phyloP scores from a whole-genome alignment of 2,797 vertebrate species.

The Epinephelus coioides region DNA sequence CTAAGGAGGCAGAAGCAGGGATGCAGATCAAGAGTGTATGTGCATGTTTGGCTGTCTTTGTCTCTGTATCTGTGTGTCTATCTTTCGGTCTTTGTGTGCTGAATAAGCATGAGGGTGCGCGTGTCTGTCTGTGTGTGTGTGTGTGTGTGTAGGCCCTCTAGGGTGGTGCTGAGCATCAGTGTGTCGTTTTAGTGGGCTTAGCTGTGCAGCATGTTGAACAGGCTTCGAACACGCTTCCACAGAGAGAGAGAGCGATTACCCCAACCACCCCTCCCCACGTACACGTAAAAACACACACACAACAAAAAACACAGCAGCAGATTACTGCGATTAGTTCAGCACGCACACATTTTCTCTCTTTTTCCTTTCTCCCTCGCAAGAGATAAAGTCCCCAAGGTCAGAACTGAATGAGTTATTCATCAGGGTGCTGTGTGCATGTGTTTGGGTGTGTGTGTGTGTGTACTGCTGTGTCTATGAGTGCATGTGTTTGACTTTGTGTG shows the following conservation, averaged over 20 bases:
- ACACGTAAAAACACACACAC: slow-evolving; percentile 44
- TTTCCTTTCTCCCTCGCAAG: slow-evolving; percentile 44
- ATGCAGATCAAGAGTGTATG: slow-evolving; percentile 40
- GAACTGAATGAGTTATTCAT: slow-evolving; percentile 80
- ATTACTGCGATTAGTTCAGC: slow-evolving; percentile 75
- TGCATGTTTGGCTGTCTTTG: slow-evolving; percentile 40
- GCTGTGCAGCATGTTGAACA: slow-evolving; percentile 75
- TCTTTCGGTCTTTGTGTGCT: slow-evolving; percentile 30
- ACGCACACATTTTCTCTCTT: slow-evolving; percentile 48
- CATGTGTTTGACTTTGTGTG: slow-evolving; percentile 65
- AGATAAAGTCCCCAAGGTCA: slow-evolving; percentile 83
- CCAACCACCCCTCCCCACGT: slow-evolving; percentile 46
- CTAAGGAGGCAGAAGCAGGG: slow-evolving; percentile 20
- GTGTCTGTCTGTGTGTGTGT: slow-evolving; percentile 13
- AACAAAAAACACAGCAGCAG: slow-evolving; percentile 64
- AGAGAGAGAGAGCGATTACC: slow-evolving; percentile 57
- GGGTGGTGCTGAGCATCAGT: slow-evolving; percentile 61
- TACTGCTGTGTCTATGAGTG: slow-evolving; percentile 30
- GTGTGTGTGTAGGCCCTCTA: slow-evolving; percentile 40
- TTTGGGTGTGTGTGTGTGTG: slow-evolving; percentile 26
- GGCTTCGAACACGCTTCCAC: slow-evolving; percentile 68
- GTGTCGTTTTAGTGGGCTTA: slow-evolving; percentile 65
- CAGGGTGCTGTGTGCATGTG: slow-evolving; percentile 43
- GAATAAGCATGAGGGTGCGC: slow-evolving; percentile 51
- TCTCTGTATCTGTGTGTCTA: slow-evolving; percentile 31